Percentiles rank a stretch among this genome's conserved stretches.
Evolutionary conservation across 2,113 vertebrate genomes (phyloP).

Genomic region (Dicentrarchus labrax): DNA sequence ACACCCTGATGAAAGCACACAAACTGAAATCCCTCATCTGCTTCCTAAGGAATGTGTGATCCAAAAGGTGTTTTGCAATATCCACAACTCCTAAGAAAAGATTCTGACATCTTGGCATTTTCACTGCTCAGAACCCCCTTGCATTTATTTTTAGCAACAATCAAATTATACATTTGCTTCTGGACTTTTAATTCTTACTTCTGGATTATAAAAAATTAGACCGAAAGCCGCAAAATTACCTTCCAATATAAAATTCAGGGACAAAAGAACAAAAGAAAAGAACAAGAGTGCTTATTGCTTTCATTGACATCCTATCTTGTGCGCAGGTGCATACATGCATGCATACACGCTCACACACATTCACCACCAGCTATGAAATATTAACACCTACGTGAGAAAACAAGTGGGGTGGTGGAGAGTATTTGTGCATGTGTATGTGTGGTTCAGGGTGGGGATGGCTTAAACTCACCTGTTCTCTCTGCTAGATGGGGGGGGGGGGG

Average conservation of each 20-base stretch:
- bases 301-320: slow-evolving; percentile 40
- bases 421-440: slow-evolving; percentile 32
- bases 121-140: not conserved
- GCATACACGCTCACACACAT: slow-evolving; percentile 1
- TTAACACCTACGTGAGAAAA: slow-evolving; percentile 77
- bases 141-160: slow-evolving; percentile 44
- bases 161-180: slow-evolving; percentile 25
- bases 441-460: slow-evolving; percentile 50
- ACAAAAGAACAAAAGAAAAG: slow-evolving; percentile 47
- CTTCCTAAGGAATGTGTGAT: slow-evolving; percentile 66
- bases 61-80: slow-evolving; percentile 64
- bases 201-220: not conserved
- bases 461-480: slow-evolving; percentile 76
- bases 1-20: slow-evolving; percentile 60
- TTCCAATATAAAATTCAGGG: slow-evolving; percentile 40
- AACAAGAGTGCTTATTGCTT: slow-evolving; percentile 40
- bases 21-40: slow-evolving; percentile 63
- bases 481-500: slow-evolving; percentile 47
- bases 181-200: slow-evolving; percentile 22
- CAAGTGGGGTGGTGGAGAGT: slow-evolving; percentile 32
- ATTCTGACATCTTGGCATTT: slow-evolving; percentile 34
- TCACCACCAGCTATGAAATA: slow-evolving; percentile 69
- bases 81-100: slow-evolving; percentile 53
- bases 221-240: slow-evolving; percentile 12
- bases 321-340: not conserved